Base-by-base conservation (phyloP, 2,888 invertebrate species). In the Spodoptera littoralis region DNA sequence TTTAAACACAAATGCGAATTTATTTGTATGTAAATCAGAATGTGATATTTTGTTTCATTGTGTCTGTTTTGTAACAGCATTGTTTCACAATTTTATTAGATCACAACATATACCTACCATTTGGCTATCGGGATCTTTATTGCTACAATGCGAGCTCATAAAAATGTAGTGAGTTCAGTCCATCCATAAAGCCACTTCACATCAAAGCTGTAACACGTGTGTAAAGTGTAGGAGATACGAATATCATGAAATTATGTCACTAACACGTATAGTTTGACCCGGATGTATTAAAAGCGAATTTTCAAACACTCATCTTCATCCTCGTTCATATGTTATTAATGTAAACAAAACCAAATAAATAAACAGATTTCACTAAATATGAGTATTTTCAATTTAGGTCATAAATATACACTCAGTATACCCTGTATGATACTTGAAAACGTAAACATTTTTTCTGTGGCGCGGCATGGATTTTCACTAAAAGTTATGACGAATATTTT, bases 211-310 rank as follows among this genome's bases (percentile, higher is more conserved):
- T 9, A 2, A 52, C 30, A 55, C 47, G 44, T 55, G 44, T 56
- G 42, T n/a, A 8, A n/a, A 50, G 9, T 27, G 4, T 13, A 13
- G n/a, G 36, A 54, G 18, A 58, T 51, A 48, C 42, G n/a, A 11
- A 53, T 48, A 49, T 36, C 48, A n/a, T n/a, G 11, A 22, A 53
- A 57, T 53, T 72, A 43, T 68, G 57, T 65, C 57, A 43, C 51
- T 49, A 41, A 45, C 42, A 9, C 41, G n/a, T 45, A 45, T 46
- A 49, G 36, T 45, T 22, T 56, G 58, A 53, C 43, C 53, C 49
- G 43, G 30, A 30, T 47, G 36, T 45, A 13, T 46, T 64, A 42
- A 8, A n/a, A 47, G 47, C 22, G 41, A 11, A 24, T 46, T 47
- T 53, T 44, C 30, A n/a, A 24, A 45, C 12, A 47, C 12, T 11